Evolutionary conservation across 2,797 vertebrate genomes (phyloP).

Genomic region (Argya squamiceps): DNA sequence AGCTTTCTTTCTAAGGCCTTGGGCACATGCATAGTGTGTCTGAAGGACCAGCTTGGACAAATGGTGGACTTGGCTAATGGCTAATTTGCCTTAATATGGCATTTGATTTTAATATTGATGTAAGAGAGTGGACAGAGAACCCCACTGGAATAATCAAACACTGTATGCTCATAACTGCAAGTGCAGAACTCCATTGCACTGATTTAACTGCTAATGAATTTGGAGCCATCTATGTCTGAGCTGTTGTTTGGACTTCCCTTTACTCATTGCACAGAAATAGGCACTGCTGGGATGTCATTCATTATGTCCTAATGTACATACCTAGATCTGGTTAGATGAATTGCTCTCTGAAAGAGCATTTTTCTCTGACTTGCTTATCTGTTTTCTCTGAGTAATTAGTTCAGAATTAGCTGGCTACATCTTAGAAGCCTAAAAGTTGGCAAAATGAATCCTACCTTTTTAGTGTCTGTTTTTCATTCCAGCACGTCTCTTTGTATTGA

Average conservation of each 20-base stretch:
- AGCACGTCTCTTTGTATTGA: not conserved
- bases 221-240: not conserved
- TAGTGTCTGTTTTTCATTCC: not conserved
- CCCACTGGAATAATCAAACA: not conserved
- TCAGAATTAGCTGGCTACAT: not conserved
- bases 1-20: not conserved
- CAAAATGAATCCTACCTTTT: not conserved
- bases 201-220: not conserved
- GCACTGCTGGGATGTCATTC: not conserved
- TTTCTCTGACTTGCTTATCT: not conserved
- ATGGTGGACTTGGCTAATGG: not conserved
- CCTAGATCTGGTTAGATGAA: not conserved
- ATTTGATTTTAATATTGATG: not conserved
- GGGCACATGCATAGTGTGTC: rapidly evolving
- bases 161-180: not conserved
- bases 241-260: not conserved
- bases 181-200: not conserved
- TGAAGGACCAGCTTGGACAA: not conserved
- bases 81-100: not conserved
- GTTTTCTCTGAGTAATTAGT: not conserved
- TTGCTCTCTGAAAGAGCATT: not conserved
- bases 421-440: not conserved
- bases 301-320: not conserved
- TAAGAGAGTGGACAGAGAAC: not conserved
- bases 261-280: not conserved